Evolutionary conservation across 2,888 invertebrate genomes (phyloP).

Genomic region (Xestia ashworthii): DNA sequence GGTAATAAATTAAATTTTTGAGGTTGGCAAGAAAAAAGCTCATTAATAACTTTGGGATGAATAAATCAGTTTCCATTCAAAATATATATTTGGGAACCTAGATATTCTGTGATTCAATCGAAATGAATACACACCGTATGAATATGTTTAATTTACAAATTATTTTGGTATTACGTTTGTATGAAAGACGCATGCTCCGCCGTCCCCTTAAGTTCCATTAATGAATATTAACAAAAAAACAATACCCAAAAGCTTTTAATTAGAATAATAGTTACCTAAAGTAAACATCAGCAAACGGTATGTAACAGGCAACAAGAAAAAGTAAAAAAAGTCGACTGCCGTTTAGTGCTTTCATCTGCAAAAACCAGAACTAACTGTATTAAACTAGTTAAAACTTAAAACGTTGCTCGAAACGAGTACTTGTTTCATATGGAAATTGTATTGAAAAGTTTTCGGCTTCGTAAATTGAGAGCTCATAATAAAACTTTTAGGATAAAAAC

Average conservation of each 20-base stretch:
- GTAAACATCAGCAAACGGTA: background rate
- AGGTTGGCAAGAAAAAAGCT: constrained; percentile 41
- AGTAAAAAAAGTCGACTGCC: background rate
- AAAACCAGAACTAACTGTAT: constrained; percentile 45
- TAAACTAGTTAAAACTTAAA: constrained; percentile 59
- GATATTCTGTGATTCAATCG: no score
- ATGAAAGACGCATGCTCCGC: no score
- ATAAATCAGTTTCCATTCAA: no score
- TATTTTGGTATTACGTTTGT: no score
- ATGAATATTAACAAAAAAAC: background rate
- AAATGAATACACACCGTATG: no score
- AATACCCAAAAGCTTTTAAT: no score
- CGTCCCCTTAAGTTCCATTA: background rate
- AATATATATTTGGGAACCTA: no score
- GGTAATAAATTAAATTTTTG: constrained; percentile 36
- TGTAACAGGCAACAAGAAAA: background rate
- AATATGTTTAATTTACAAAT: no score
- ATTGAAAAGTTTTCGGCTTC: constrained; percentile 49
- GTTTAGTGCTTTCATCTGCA: constrained; percentile 14
- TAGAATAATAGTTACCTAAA: no score
- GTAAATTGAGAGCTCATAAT: constrained; percentile 33
- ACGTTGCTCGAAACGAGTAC: constrained; percentile 45
- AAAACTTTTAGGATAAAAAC: constrained; percentile 19
- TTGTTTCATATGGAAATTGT: constrained; percentile 57
- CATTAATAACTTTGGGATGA: constrained; percentile 28